These are phyloP conservation scores for Lissonota sp. DNA, from an alignment of 2,888 invertebrate species.

Conservation along the genomic window DNA sequence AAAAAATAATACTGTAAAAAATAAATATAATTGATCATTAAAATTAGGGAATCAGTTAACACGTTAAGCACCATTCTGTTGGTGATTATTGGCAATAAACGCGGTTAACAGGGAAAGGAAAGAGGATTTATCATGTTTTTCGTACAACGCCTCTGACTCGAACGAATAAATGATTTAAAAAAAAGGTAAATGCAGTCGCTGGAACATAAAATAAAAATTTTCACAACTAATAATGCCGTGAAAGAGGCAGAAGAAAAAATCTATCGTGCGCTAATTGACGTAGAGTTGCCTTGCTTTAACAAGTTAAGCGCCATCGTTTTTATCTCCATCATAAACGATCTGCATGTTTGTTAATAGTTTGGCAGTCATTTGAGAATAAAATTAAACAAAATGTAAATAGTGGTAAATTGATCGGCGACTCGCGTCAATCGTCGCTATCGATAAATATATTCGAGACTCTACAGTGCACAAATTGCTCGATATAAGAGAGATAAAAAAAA, in stretches of 20 bases:
- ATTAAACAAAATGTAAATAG: not conserved
- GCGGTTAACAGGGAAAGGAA: not conserved
- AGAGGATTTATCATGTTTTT: slow-evolving; percentile 4
- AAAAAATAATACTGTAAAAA: slow-evolving; percentile 11
- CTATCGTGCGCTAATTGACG: slow-evolving; percentile 33
- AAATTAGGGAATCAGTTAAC: slow-evolving; percentile 60
- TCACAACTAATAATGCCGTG: slow-evolving; percentile 35
- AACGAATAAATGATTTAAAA: slow-evolving; percentile 18
- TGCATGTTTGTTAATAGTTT: not conserved
- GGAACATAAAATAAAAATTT: slow-evolving; percentile 62
- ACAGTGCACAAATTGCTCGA: slow-evolving; percentile 48
- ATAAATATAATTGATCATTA: slow-evolving; percentile 21
- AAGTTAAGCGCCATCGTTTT: slow-evolving; percentile 65
- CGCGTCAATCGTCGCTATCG: slow-evolving; percentile 6
- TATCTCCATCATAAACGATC: slow-evolving; percentile 2
- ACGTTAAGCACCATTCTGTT: slow-evolving; percentile 68
- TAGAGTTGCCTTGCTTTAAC: slow-evolving; percentile 51
- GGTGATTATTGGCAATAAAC: slow-evolving; percentile 23
- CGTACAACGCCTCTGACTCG: not conserved
- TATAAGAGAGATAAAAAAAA: slow-evolving; percentile 4
- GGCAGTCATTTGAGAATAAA: not conserved
- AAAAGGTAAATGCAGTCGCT: slow-evolving; percentile 38
- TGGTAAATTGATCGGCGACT: slow-evolving; percentile 1
- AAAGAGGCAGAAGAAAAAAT: slow-evolving; percentile 8
- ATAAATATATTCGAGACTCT: slow-evolving; percentile 1